These are phyloP conservation scores for Columba livia DNA, from an alignment of 2,113 vertebrate genomes.

Conservation along the genomic window DNA sequence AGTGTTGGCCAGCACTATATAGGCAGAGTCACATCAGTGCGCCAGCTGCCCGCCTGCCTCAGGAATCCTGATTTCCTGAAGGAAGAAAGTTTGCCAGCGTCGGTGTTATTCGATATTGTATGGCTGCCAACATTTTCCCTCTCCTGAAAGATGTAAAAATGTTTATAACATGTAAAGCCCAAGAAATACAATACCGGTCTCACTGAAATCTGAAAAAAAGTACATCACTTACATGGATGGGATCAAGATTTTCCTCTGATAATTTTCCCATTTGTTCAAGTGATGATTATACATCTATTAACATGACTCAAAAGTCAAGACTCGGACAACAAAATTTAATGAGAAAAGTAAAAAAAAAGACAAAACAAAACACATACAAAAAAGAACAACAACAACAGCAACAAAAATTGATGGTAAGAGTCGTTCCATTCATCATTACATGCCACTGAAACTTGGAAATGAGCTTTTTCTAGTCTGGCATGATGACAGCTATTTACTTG, in stretches of 20 bases:
- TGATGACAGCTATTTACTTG: not conserved
- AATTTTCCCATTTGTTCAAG: not conserved
- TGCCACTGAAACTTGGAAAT: not conserved
- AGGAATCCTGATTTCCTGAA: not conserved
- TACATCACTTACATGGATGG: not conserved
- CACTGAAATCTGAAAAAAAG: not conserved
- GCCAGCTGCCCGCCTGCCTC: conserved; percentile 19
- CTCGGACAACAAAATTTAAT: not conserved
- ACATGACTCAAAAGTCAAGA: not conserved
- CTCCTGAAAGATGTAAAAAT: not conserved
- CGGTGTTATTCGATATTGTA: not conserved
- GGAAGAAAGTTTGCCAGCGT: not conserved
- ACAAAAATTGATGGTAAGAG: not conserved
- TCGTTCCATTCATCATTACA: not conserved
- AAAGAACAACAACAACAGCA: not conserved
- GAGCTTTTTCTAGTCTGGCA: not conserved
- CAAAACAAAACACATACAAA: no score
- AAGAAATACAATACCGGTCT: not conserved
- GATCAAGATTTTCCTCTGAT: not conserved
- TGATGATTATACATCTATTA: fast-evolving
- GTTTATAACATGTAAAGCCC: not conserved
- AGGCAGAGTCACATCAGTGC: not conserved
- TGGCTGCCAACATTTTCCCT: not conserved
- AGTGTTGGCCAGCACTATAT: not conserved
- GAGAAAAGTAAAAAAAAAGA: not conserved